These are phyloP conservation scores for Colletes latitarsis DNA, from an alignment of 1,140 invertebrate species.

Conservation along the genomic window DNA sequence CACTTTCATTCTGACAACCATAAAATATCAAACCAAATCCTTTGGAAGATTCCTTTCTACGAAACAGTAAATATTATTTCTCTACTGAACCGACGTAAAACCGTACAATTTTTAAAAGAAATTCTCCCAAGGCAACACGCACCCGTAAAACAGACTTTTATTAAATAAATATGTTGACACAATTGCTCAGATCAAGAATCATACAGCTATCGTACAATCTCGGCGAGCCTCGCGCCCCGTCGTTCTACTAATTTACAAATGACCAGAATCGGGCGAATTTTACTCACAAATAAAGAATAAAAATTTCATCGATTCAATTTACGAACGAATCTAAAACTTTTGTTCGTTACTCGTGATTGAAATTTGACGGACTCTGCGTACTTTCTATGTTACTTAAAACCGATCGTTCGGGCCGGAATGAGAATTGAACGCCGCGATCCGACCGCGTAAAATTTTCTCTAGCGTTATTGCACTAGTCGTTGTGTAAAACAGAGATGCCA, in stretches of 20 bases:
- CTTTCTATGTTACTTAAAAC: slow-evolving; percentile 9
- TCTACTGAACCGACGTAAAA: background rate
- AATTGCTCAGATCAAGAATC: slow-evolving; percentile 52
- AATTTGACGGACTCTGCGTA: no score
- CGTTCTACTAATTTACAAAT: slow-evolving; percentile 43
- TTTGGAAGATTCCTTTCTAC: no score
- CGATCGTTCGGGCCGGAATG: slow-evolving; percentile 13
- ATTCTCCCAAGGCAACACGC: background rate
- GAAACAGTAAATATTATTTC: no score
- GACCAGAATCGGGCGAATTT: background rate
- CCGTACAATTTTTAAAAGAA: background rate
- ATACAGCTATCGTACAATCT: slow-evolving; percentile 56
- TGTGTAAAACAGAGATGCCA: no score
- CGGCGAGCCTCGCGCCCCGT: background rate
- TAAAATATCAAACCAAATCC: no score
- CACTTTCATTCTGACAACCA: no score
- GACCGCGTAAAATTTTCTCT: slow-evolving; percentile 22
- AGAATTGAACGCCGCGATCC: background rate
- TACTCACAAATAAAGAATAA: no score
- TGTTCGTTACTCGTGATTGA: no score
- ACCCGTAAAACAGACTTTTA: slow-evolving; percentile 63
- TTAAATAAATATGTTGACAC: slow-evolving; percentile 62
- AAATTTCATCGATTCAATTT: no score
- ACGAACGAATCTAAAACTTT: no score
- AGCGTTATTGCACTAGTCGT: slow-evolving; percentile 54